These are phyloP conservation scores for Sebastes cheni DNA, from an alignment of 2,797 vertebrate genomes.

Conservation along the genomic window DNA sequence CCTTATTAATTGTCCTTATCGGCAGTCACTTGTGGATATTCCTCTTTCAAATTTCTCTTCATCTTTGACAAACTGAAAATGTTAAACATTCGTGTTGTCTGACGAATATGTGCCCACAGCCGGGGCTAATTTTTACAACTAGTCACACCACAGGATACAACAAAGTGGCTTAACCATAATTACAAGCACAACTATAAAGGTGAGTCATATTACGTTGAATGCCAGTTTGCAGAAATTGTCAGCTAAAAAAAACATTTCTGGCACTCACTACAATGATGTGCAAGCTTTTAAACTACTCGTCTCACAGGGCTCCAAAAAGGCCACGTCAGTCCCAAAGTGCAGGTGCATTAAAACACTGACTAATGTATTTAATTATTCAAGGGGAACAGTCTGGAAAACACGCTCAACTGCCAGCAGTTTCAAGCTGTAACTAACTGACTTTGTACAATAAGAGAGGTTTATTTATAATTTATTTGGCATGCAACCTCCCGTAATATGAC, in stretches of 20 bases:
- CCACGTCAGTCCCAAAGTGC: neutral
- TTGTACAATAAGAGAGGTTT: neutral
- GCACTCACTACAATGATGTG: neutral
- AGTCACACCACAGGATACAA: neutral
- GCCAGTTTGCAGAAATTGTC: slow-evolving; percentile 10
- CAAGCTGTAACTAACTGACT: neutral
- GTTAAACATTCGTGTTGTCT: neutral
- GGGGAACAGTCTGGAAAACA: neutral
- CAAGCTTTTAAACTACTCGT: neutral
- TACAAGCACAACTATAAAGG: slow-evolving; percentile 3
- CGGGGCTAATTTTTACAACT: neutral
- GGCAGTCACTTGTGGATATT: neutral
- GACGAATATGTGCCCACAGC: neutral
- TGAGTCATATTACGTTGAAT: neutral
- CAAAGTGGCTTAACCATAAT: neutral
- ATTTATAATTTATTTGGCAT: neutral
- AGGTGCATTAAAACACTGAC: neutral
- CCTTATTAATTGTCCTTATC: neutral
- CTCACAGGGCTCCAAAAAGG: neutral
- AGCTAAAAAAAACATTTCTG: neutral
- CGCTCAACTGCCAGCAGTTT: neutral
- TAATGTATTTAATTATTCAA: neutral
- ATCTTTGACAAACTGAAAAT: neutral
- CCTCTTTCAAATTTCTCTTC: neutral
- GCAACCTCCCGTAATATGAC: neutral